phyloP scores from a whole-genome alignment of 1,140 invertebrate species.

The Protaetia brevitarsis region DNA sequence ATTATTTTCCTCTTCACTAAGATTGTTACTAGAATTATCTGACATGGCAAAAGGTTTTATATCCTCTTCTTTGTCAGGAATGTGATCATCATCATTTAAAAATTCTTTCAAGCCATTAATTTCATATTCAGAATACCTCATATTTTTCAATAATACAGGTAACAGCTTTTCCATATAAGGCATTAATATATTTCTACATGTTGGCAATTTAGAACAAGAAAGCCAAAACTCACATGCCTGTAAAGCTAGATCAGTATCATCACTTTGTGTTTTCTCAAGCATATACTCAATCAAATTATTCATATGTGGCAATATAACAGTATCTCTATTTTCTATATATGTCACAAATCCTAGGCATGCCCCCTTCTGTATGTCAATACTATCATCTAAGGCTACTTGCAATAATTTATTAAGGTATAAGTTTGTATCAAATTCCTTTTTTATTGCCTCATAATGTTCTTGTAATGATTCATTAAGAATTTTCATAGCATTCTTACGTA shows the following conservation, averaged over 20 bases:
- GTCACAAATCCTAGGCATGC: constrained; percentile 45
- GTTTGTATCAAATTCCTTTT: constrained; percentile 27
- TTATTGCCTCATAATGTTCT: constrained; percentile 40
- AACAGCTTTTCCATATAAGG: constrained; percentile 82
- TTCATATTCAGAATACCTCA: constrained; percentile 97
- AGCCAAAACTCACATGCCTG: constrained; percentile 99
- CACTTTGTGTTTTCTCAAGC: constrained; percentile 89
- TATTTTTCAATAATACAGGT: constrained; percentile 90
- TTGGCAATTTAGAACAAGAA: constrained; percentile 89
- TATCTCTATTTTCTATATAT: constrained; percentile 44
- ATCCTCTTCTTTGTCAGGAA: constrained; percentile 42
- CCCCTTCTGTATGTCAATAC: constrained; percentile 41
- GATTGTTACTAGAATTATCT: constrained; percentile 48
- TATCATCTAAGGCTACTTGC: constrained; percentile 37
- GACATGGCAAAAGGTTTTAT: constrained; percentile 30
- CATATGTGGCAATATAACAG: constrained; percentile 75
- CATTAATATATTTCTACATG: constrained; percentile 88
- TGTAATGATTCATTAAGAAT: constrained; percentile 43
- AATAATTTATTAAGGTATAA: constrained; percentile 43
- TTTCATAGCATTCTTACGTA: constrained; percentile 27
- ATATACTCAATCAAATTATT: constrained; percentile 98
- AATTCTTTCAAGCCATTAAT: constrained; percentile 84
- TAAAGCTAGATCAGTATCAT: constrained; percentile 87
- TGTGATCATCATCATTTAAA: constrained; percentile 40
- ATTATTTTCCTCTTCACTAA: constrained; percentile 61